phyloP scores from a whole-genome alignment of 2,888 invertebrate species.

The Orthosia gracilis region DNA sequence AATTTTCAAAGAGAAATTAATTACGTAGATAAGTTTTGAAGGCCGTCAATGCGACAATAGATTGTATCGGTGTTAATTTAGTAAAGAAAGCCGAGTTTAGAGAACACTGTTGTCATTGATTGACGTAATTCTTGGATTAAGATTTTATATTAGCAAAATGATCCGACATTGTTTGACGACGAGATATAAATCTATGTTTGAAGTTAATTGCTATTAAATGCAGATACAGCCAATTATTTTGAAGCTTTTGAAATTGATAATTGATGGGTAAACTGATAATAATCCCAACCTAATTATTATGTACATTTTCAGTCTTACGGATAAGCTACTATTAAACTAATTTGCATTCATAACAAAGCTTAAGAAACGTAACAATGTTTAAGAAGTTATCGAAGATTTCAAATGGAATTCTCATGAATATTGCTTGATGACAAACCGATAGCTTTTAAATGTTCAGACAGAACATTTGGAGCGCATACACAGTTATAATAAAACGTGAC shows the following conservation, averaged over 20 bases:
- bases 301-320: conserved; percentile 46
- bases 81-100: conserved; percentile 81
- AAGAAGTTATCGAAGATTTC: conserved; percentile 55
- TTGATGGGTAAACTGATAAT: conserved; percentile 46
- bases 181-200: conserved; percentile 64
- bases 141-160: conserved; percentile 71
- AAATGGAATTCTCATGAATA: conserved; percentile 56
- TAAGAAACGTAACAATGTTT: conserved; percentile 30
- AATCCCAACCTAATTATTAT: conserved; percentile 46
- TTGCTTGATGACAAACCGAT: conserved; percentile 64
- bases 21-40: conserved; percentile 84
- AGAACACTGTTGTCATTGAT: conserved; percentile 78
- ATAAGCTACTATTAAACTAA: conserved; percentile 51
- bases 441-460: conserved; percentile 64
- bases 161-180: conserved; percentile 69
- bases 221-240: conserved; percentile 45
- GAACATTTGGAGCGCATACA: conserved; percentile 65
- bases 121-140: conserved; percentile 76
- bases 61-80: conserved; percentile 87
- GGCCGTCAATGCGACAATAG: conserved; percentile 86
- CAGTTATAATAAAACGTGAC: conserved; percentile 65
- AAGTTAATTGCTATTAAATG: conserved; percentile 59
- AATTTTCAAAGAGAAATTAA: conserved; percentile 87
- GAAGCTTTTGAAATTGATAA: conserved; percentile 43
- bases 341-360: conserved; percentile 45